Base-by-base conservation (phyloP, 2,797 vertebrate genomes). In the Onychomys arenicola region DNA sequence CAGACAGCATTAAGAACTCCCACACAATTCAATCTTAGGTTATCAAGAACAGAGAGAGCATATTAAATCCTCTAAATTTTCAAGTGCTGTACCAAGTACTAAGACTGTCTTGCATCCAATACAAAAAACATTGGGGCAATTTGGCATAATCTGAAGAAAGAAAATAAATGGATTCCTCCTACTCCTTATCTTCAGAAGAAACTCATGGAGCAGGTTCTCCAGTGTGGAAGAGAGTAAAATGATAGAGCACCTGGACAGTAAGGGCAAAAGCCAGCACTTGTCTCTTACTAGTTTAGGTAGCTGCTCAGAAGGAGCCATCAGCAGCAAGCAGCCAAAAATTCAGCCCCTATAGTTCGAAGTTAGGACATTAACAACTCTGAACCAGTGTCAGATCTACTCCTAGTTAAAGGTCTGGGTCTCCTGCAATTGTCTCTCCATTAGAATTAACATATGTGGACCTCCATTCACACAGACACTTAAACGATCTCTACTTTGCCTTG, bases 1-100 rank as follows among this genome's bases (percentile, higher is more conserved):
- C 84, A 96, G 91, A 94, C 92, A 91, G 92, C 88, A 96, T 96
- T 96, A 97, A 91, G 77, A 95, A 98, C 96, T 96, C 95, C 96
- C 81, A 97, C 97, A 97, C 96, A 90, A 96, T 61, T 93, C 91
- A 87, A 61, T 96, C 83, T 85, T 87, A 90, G 32, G n/a, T 89
- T 95, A 89, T 29, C 0, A 3, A 97, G 75, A 94, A 96, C 82
- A 95, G 84, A 69, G 91, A 85, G 5, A 80, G 83, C 76, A 82
- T 88, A 95, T 90, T 97, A 94, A 97, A 95, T 89, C 43, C 94
- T 96, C 90, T 93, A 63, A 93, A 92, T 96, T 96, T 43, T 91
- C 49, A 43, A 95, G 37, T 59, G 80, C 40, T 93, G 29, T 19
- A 69, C 43, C 12, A 59, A 59, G 65, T 89, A 75, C 75, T 75